A percentile compares a stretch with the other conserved stretches of the same genome.
phyloP scores from a whole-genome alignment of 2,113 vertebrate genomes.

The Calidris pugnax region DNA sequence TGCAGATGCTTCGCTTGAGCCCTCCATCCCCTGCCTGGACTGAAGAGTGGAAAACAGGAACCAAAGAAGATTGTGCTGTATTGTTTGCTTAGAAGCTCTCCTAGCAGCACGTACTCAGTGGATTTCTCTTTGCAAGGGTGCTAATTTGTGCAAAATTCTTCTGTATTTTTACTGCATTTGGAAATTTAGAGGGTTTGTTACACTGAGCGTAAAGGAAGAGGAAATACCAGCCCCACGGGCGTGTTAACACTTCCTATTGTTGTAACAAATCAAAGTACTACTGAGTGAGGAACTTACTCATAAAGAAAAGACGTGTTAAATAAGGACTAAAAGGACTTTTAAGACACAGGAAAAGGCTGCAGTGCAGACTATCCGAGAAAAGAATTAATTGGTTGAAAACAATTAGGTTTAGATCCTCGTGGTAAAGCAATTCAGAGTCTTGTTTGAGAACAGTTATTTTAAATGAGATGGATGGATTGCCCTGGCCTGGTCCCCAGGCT shows the following conservation, averaged over 20 bases:
- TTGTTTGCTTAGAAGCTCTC: not conserved
- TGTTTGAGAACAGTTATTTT: not conserved
- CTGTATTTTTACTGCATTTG: not conserved
- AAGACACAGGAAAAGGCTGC: not conserved
- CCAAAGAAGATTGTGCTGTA: not conserved
- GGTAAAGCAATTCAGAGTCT: not conserved
- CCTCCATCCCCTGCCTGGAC: not conserved
- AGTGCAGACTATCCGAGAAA: not conserved
- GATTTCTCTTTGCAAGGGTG: not conserved
- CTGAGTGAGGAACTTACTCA: not conserved
- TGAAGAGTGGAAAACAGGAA: not conserved
- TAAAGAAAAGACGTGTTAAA: not conserved
- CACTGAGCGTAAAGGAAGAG: rapidly evolving
- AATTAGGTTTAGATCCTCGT: not conserved
- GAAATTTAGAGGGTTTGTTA: not conserved
- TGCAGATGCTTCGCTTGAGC: not conserved
- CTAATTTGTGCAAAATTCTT: not conserved
- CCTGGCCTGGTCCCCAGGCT: not conserved
- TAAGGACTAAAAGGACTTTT: not conserved
- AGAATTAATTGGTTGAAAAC: not conserved
- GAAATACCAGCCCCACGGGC: not conserved
- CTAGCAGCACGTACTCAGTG: not conserved
- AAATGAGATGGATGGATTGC: not conserved
- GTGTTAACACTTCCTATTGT: not conserved
- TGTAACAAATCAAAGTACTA: not conserved